Percentiles rank a stretch among this genome's conserved stretches.
Conservation (phyloP, 2,888 invertebrate genomes). For the Amphipyra tragopoginis region DNA sequence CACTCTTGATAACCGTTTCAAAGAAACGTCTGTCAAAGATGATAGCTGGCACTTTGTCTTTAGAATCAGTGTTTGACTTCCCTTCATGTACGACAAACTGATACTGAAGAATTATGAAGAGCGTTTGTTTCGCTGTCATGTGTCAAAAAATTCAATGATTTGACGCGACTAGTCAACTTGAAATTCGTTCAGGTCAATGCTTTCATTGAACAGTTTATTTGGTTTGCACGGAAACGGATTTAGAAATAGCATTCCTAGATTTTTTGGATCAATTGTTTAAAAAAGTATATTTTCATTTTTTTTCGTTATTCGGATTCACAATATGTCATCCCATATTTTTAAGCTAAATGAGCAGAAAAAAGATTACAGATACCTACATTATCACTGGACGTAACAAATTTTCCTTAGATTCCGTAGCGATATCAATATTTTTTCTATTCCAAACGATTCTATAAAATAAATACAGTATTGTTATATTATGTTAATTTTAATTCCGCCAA, state of each 20-base stretch:
- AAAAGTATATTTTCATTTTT: not conserved
- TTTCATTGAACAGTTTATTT: slow-evolving; percentile 15
- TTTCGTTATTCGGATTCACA: not conserved
- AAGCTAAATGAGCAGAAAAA: no score
- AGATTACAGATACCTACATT: no score
- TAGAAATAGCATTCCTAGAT: not conserved
- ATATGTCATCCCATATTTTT: no score
- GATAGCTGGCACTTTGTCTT: slow-evolving; percentile 34
- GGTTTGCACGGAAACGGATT: not conserved
- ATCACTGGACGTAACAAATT: no score
- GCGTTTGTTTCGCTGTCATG: slow-evolving; percentile 33
- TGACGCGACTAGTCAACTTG: slow-evolving; percentile 11
- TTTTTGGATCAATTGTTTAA: not conserved
- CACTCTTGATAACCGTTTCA: slow-evolving; percentile 18
- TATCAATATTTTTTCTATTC: no score
- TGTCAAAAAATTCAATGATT: slow-evolving; percentile 43
- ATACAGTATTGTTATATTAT: not conserved
- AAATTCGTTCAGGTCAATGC: slow-evolving; percentile 31
- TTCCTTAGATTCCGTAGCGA: no score
- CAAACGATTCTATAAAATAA: not conserved
- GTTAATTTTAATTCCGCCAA: no score
- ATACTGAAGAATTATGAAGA: slow-evolving; percentile 19
- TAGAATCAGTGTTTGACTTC: slow-evolving; percentile 12
- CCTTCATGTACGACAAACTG: slow-evolving; percentile 17
- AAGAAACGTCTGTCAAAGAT: slow-evolving; percentile 43